These are phyloP conservation scores for Aphelenchoides bicaudatus DNA, from an alignment of 2,888 invertebrate genomes.

Conservation along the genomic window DNA sequence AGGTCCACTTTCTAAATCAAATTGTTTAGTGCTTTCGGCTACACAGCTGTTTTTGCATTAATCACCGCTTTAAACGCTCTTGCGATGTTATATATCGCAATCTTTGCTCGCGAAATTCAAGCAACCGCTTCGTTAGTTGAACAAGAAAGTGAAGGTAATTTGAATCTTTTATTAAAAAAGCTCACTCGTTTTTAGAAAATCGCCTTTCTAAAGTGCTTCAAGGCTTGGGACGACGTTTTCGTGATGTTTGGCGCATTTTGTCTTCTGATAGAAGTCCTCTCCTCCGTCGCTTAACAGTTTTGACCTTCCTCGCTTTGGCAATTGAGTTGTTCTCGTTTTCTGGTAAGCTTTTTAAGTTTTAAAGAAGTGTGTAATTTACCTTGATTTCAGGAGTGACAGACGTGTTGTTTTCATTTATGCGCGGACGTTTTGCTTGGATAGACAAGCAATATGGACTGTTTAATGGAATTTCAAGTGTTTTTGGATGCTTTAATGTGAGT, in stretches of 20 bases:
- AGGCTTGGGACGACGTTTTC: slow-evolving; percentile 16
- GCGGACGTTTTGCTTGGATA: slow-evolving; percentile 49
- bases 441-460: slow-evolving; percentile 57
- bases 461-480: slow-evolving; percentile 46
- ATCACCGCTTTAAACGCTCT: slow-evolving; percentile 49
- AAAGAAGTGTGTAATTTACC: background rate
- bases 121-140: background rate
- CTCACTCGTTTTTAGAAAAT: too few relatives aligned
- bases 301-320: slow-evolving; percentile 47
- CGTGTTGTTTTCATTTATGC: slow-evolving; percentile 51
- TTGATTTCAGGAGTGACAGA: slow-evolving; percentile 37
- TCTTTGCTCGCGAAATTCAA: slow-evolving; percentile 27
- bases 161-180: too few relatives aligned
- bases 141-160: background rate
- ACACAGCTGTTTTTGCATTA: slow-evolving; percentile 58
- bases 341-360: background rate
- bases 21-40: slow-evolving; percentile 59
- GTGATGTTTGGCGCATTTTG: slow-evolving; percentile 29
- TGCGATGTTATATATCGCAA: slow-evolving; percentile 56
- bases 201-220: too few relatives aligned
- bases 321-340: slow-evolving; percentile 38
- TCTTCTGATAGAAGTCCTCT: slow-evolving; percentile 14
- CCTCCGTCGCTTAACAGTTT: slow-evolving; percentile 20
- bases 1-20: background rate
- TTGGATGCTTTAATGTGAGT: slow-evolving; percentile 24